Base-by-base conservation (phyloP, 2,797 vertebrate species). In the Rhodeus uyekii region DNA sequence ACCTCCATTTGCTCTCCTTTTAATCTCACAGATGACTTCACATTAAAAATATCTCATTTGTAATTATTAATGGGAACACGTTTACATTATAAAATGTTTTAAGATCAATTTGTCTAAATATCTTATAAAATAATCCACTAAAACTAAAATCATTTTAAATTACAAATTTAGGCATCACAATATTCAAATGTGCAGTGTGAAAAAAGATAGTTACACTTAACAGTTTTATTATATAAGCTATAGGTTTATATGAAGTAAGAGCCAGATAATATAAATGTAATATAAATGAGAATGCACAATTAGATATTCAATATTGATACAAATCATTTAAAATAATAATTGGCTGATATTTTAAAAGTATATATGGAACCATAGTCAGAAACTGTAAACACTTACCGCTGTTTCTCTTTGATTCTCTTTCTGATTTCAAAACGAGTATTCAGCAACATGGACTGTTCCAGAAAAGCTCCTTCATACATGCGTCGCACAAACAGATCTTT, bases 391-490 rank as follows among this genome's bases (percentile, higher is more conserved):
- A 34, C 60, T 87, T 82, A 92, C 92, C 12, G 0, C 22, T 3
- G 38, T 18, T 80, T 82, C 4, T 3, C 1, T 14, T 19, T 87
- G 8, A 24, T 9, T n/a, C 2, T 83, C 18, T 38, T 84, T 76
- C 48, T 83, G 67, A 90, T 80, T 48, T 91, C 76, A 61, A 87
- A 90, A 50, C 90, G 88, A 5, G 83, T 89, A 83, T 93, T 93
- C 64, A 93, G 91, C 69, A 94, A 83, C 82, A 93, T 82, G 36
- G 90, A 92, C 78, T 93, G 92, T 44, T 94, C 92, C 1, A 94
- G 89, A 74, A 93, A 93, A 1, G 86, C 83, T 13, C 91, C 90
- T 68, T 94, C 92, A 50, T 91, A 93, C 73, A 93, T 64, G 67
- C 82, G 83, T n/a, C 89, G 81, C 7, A 89, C 84, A 77, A 94